A percentile compares a stretch with the other conserved stretches of the same genome.
Conservation (phyloP, 2,888 invertebrate genomes). For the Osmoderma eremita region DNA sequence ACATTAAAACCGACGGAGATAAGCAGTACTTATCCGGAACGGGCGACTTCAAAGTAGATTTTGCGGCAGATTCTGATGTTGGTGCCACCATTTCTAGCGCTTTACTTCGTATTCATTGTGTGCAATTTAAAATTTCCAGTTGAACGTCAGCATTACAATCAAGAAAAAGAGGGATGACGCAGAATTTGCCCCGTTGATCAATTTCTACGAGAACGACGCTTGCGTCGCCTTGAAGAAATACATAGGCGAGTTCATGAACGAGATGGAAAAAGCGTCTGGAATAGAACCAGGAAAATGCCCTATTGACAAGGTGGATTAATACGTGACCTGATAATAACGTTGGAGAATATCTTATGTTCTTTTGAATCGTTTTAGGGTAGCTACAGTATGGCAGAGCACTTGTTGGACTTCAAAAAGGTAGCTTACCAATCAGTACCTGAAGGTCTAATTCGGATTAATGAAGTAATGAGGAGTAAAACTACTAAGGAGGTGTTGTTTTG, state of each 20-base stretch:
- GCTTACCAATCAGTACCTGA: slow-evolving; percentile 40
- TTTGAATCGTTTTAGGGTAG: slow-evolving; percentile 39
- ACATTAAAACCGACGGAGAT: slow-evolving; percentile 14
- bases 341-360: no score
- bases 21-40: slow-evolving; percentile 29
- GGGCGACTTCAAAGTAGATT: slow-evolving; percentile 32
- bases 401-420: slow-evolving; percentile 37
- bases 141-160: slow-evolving; percentile 27
- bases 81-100: background rate
- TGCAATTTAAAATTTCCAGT: slow-evolving; percentile 17
- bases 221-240: slow-evolving; percentile 41
- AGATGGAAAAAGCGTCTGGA: slow-evolving; percentile 39
- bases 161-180: slow-evolving; percentile 34
- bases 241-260: slow-evolving; percentile 40
- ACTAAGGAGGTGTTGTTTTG: slow-evolving; percentile 41
- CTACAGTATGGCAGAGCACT: slow-evolving; percentile 41
- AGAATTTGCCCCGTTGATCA: slow-evolving; percentile 25
- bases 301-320: slow-evolving; percentile 40
- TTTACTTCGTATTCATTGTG: background rate
- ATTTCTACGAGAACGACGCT: slow-evolving; percentile 36
- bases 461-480: slow-evolving; percentile 29
- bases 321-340: background rate
- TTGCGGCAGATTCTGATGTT: slow-evolving; percentile 40
- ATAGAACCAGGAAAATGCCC: slow-evolving; percentile 42
- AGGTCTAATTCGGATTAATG: slow-evolving; percentile 26